These are phyloP conservation scores for Hippocampus kuda DNA, from an alignment of 2,797 vertebrate species.

Conservation along the genomic window DNA sequence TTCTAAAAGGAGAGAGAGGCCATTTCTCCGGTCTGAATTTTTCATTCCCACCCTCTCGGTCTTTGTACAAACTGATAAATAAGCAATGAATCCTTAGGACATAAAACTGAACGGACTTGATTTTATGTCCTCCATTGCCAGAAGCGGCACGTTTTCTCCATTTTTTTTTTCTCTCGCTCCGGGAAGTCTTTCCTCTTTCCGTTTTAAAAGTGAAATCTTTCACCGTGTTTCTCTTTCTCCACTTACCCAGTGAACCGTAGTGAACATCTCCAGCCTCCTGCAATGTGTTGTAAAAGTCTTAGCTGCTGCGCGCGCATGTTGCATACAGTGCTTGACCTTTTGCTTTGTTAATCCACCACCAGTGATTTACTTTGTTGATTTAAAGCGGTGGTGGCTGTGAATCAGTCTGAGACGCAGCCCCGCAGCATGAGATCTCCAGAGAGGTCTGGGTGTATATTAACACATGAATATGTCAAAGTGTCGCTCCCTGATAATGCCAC, in stretches of 20 bases:
- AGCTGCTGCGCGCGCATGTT: background rate
- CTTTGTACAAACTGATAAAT: slow-evolving; percentile 60
- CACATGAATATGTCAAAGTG: slow-evolving; percentile 19
- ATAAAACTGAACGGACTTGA: slow-evolving; percentile 46
- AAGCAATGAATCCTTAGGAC: slow-evolving; percentile 59
- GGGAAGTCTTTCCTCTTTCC: background rate
- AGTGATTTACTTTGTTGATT: slow-evolving; percentile 23
- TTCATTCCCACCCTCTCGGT: slow-evolving; percentile 52
- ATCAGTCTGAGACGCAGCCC: slow-evolving; percentile 16
- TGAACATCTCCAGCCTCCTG: background rate
- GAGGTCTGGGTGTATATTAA: slow-evolving; percentile 23
- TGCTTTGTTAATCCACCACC: slow-evolving; percentile 32
- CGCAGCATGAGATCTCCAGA: slow-evolving; percentile 15
- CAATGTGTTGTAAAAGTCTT: slow-evolving; percentile 10
- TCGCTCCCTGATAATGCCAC: slow-evolving; percentile 25
- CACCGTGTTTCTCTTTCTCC: slow-evolving; percentile 13
- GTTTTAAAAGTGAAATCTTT: slow-evolving; percentile 14
- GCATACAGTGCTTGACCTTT: slow-evolving; percentile 37
- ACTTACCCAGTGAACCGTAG: slow-evolving; percentile 28
- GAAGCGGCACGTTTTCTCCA: slow-evolving; percentile 15
- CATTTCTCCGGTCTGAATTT: slow-evolving; percentile 52
- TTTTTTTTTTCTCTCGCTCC: background rate
- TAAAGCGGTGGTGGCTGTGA: slow-evolving; percentile 25
- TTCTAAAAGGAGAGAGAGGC: slow-evolving; percentile 50
- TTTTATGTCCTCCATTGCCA: slow-evolving; percentile 37